Base-by-base conservation (phyloP, 2,113 vertebrate genomes). In the Prolemur simus region DNA sequence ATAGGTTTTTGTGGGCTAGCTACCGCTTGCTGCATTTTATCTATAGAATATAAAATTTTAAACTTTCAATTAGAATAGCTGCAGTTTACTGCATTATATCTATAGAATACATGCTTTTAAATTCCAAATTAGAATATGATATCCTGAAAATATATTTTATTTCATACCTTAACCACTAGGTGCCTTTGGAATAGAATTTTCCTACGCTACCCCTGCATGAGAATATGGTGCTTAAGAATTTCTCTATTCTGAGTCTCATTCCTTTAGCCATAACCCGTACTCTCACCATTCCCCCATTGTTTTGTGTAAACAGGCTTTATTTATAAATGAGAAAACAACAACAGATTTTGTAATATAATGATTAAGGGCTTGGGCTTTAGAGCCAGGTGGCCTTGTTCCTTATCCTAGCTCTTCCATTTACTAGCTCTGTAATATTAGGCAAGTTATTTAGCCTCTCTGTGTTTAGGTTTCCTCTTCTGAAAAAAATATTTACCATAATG, bases 121-220 rank as follows among this genome's bases (percentile, higher is more conserved):
- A 71, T 27, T 87, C 77, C 60, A 84, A 9, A 63, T 63, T 71
- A 54, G 54, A 69, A 71, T 27, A 64, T 2, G 32, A 15, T 83
- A 37, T 94, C 94, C 45, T 95, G 69, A 82, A n/a, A 78, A 73
- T 77, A 17, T 85, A 23, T 85, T 95, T 92, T 89, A 58, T 84
- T 78, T 88, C 71, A 29, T 74, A 49, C 37, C 39, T 47, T 17
- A 80, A 32, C 54, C 47, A 52, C 54, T n/a, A n/a, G 66, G 47
- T 85, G 81, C 45, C 54, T 89, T 73, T 78, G 84, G 54, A 88
- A 39, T 42, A 71, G 8, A 87, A 37, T 77, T 92, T 84, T 92
- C 29, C 11, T 18, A 1, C 12, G 45, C 6, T n/a, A 5, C 27
- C 54, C 10, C 64, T 80, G 52, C 6, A 23, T 80, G 54, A 85